Evolutionary conservation across 2,888 invertebrate species (phyloP), one percentile per base, ranked within the genome.

Genomic region (Torymus texanus): DNA sequence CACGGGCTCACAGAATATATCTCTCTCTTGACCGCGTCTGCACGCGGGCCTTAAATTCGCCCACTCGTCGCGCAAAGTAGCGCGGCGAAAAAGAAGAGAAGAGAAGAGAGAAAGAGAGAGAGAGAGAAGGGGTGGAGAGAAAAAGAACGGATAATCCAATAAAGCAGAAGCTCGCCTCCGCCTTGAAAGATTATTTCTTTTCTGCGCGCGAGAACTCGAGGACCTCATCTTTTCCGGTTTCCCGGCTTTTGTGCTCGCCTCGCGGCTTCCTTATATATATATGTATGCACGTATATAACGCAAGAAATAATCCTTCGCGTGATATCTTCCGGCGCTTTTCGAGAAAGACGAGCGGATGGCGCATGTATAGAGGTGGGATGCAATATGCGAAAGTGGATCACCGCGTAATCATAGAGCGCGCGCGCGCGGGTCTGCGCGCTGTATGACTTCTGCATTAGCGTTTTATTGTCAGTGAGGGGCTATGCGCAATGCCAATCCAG

Each of bases 61-160:
- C 58, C 66, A 59, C 65, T 75, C 41, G 24, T 21, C 50, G 16
- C 50, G 68, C 29, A 41, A 41, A 41, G 41, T 41, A 41, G 41
- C 29, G 41, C 41, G 41, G 41, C 41, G 41, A 41, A 41, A 41
- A 8, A 41, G 41, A 41, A 41, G 41, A 41, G 41, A 41, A 41
- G 41, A 41, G 8, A 41, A 8, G 5, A 29, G 29, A 29, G 21
- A 21, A 21, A 21, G 2, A 21, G 21, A 21, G 21, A 21, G 21
- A 21, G n/a, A n/a, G n/a, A 24, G 24, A 41, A 1, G 41, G 8
- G 41, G 50, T 11, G 13, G 24, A 61, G 68, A 62, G 58, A 16
- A 62, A 16, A 50, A 70, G 14, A 61, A n/a, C 29, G 68, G 63
- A 68, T 78, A 74, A 70, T 74, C 68, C 58, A 78, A 78, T 74